Evolutionary conservation across 2,113 vertebrate genomes (phyloP), one percentile per base, ranked within the genome.

Genomic region (Geothlypis trichas): DNA sequence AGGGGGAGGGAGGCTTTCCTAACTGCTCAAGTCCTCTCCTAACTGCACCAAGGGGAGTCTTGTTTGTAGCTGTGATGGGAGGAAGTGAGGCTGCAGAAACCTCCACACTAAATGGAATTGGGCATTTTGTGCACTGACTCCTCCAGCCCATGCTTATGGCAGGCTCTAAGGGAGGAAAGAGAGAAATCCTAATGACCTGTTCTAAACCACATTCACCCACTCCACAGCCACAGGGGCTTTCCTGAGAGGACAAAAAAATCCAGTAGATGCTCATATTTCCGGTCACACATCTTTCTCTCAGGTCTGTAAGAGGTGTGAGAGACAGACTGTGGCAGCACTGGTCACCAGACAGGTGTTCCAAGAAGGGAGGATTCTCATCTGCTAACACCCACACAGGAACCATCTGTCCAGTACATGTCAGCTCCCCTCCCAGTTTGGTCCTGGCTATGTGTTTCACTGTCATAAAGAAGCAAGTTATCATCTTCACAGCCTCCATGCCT

Each of bases 181-280:
- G 69, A 57, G 54, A 5, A 68, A 89, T 15, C 31, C 51, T 91
- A 90, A 96, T 71, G 74, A 77, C 58, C 57, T 84, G 61, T 30
- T 84, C 14, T 55, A 74, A 88, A 77, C 47, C 35, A 86, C 61
- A 80, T 58, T 31, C 62, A 41, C 80, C 87, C 77, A 26, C 33
- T 73, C 59, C 33, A 24, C 33, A 86, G 51, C 33, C 92, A 77
- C 63, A 28, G 15, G 72, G 67, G 37, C n/a, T 83, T 72, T 72
- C 31, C 73, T 39, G 31, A 84, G 52, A 95, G 66, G 68, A 55
- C 30, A 42, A 44, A 35, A 80, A 37, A 30, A 52, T 67, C 71
- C 61, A 54, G 46, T 84, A 33, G 58, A 93, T 96, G 87, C 67
- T 96, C 78, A 55, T 96, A 90, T 96, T 95, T 95, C 84, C 5